These are phyloP conservation scores for Chionomys nivalis DNA, from an alignment of 2,113 vertebrate species.

Conservation along the genomic window DNA sequence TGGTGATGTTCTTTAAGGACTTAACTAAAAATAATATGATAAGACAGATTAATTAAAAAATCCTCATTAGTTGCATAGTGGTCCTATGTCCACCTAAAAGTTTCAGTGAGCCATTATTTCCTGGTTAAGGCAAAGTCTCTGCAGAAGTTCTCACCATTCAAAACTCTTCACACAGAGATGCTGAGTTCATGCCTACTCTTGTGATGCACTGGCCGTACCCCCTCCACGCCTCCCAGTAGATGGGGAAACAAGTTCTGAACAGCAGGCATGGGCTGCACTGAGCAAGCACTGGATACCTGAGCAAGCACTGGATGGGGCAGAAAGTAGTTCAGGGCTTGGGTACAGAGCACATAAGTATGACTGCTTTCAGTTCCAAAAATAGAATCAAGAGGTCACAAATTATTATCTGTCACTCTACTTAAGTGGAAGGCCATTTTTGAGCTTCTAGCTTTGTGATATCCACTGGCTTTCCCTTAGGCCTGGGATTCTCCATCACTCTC, in stretches of 20 bases:
- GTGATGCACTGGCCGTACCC: too few relatives aligned
- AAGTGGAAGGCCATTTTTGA: not conserved
- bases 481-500: not conserved
- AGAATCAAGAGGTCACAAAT: not conserved
- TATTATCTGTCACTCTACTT: not conserved
- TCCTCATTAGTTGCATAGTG: not conserved
- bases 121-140: not conserved
- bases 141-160: not conserved
- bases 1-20: slow-evolving; percentile 37
- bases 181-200: not conserved
- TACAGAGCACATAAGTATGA: too few relatives aligned
- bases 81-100: not conserved
- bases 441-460: not conserved
- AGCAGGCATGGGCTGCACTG: not conserved
- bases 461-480: not conserved
- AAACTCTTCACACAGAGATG: not conserved
- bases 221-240: not conserved
- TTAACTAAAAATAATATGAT: not conserved
- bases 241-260: not conserved
- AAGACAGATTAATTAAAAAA: not conserved
- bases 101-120: not conserved
- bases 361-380: not conserved
- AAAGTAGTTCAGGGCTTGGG: not conserved
- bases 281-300: not conserved
- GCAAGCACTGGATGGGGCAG: not conserved